Evolutionary conservation across 2,888 invertebrate genomes (phyloP), one percentile per base, ranked within the genome.

Genomic region (Chrysolina haemoptera): DNA sequence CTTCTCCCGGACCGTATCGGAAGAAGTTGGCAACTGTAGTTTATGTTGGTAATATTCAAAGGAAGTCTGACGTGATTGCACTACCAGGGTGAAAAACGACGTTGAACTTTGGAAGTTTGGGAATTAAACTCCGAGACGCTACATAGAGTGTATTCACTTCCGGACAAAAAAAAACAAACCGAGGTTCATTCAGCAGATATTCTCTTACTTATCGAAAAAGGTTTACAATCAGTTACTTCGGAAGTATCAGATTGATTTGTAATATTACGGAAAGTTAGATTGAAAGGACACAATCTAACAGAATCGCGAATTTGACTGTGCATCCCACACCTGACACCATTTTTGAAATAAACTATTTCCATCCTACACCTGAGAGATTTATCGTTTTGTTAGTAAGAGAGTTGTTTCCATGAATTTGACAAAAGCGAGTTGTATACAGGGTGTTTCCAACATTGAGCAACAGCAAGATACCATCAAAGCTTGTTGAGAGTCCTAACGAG

Each of bases 41-140:
- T 55, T 22, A 53, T 53, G 53, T 53, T 27, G 27, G 27, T 11
- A 53, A 53, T 53, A 20, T 20, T 18, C 53, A 20, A 53, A 53
- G 53, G 20, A 20, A 16, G 20, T 53, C 18, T 53, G 53, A 53
- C 53, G 20, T 53, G 53, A 53, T 53, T 53, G 53, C 53, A 12
- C 20, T 1, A 6, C 12, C 11, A 11, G 3, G 1, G 20, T 53
- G 53, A 53, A 53, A 53, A 53, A 53, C 18, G 53, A 18, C 43
- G 14, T 12, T 12, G 43, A 43, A 43, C 10, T 43, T 12, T 43
- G 4, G 43, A 16, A 11, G 53, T 53, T 20, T 18, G 10, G 18
- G 18, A 53, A 53, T 18, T 20, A 53, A 11, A 53, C 16, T 11
- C 53, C 73, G 74, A n/a, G 48, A 48, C n/a, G 48, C n/a, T n/a